phyloP scores from a whole-genome alignment of 2,113 vertebrate genomes.

The Mirza zaza region DNA sequence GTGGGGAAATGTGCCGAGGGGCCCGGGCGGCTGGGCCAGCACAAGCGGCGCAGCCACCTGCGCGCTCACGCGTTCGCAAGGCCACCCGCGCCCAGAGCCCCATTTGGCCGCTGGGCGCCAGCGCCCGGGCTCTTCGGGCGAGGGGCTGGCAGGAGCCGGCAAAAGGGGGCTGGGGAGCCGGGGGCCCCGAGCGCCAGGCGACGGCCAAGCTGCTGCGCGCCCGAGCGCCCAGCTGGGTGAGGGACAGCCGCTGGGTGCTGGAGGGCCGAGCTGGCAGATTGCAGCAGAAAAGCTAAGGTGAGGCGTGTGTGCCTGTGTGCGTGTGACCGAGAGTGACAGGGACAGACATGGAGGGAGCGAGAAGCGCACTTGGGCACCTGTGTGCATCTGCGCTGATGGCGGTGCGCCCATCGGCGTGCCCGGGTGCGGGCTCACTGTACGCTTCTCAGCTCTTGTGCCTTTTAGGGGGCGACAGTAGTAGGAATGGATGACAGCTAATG shows the following conservation, averaged over 20 bases:
- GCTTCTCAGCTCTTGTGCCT: not conserved
- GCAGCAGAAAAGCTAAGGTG: constrained; percentile 53
- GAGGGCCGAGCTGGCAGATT: not conserved
- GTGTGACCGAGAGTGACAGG: not conserved
- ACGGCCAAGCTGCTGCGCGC: not conserved
- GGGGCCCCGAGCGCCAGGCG: not conserved
- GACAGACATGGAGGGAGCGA: not conserved
- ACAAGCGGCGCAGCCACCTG: constrained; percentile 27
- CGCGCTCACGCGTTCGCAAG: not conserved
- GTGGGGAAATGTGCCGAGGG: constrained; percentile 50
- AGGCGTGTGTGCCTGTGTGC: not conserved
- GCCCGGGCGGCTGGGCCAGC: constrained; percentile 43
- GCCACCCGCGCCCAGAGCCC: not conserved
- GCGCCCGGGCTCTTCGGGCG: not conserved
- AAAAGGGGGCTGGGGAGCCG: not conserved
- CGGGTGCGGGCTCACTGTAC: not conserved
- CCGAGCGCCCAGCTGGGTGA: not conserved
- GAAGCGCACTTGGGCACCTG: constrained; percentile 41
- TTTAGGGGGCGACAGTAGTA: not conserved
- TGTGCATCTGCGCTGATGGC: not conserved
- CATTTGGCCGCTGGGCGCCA: not conserved
- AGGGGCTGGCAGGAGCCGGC: not conserved
- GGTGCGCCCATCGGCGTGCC: not conserved
- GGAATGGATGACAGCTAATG: not conserved
- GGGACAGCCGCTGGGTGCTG: not conserved